Percentiles rank a stretch among this genome's conserved stretches.
These are phyloP conservation scores for Perizoma flavofasciatum DNA, from an alignment of 2,888 invertebrate species.

Conservation along the genomic window DNA sequence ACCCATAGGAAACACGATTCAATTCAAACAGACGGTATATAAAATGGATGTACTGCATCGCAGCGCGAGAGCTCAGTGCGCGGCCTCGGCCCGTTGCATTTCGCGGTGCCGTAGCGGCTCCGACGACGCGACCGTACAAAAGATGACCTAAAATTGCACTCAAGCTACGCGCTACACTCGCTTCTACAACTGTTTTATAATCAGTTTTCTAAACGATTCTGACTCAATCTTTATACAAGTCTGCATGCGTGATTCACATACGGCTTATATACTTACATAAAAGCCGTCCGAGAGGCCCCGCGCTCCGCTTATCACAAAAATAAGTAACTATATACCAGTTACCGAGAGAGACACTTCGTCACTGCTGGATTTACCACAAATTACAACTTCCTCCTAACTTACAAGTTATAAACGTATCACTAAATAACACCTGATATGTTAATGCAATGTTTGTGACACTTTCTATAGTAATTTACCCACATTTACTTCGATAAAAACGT, in stretches of 20 bases:
- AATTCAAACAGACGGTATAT: slow-evolving; percentile 57
- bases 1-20: slow-evolving; percentile 76
- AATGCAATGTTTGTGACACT: slow-evolving; percentile 54
- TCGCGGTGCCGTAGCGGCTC: slow-evolving; percentile 74
- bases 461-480: slow-evolving; percentile 61
- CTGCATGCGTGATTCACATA: slow-evolving; percentile 56
- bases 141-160: slow-evolving; percentile 83
- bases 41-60: slow-evolving; percentile 76
- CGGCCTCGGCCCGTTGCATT: slow-evolving; percentile 82
- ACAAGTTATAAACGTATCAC: slow-evolving; percentile 42
- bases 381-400: slow-evolving; percentile 29
- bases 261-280: slow-evolving; percentile 74
- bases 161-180: slow-evolving; percentile 65
- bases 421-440: slow-evolving; percentile 46
- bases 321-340: slow-evolving; percentile 84
- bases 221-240: slow-evolving; percentile 60
- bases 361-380: slow-evolving; percentile 67
- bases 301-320: slow-evolving; percentile 83
- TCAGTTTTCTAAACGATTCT: slow-evolving; percentile 72
- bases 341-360: slow-evolving; percentile 79
- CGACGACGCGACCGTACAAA: slow-evolving; percentile 77
- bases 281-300: slow-evolving; percentile 76
- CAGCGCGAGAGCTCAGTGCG: slow-evolving; percentile 69
- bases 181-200: slow-evolving; percentile 61
- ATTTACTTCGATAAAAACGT: slow-evolving; percentile 66